Percentiles rank a stretch among this genome's conserved stretches.
Conservation (phyloP, 1,140 invertebrate genomes). For the Melitaea cinxia region DNA sequence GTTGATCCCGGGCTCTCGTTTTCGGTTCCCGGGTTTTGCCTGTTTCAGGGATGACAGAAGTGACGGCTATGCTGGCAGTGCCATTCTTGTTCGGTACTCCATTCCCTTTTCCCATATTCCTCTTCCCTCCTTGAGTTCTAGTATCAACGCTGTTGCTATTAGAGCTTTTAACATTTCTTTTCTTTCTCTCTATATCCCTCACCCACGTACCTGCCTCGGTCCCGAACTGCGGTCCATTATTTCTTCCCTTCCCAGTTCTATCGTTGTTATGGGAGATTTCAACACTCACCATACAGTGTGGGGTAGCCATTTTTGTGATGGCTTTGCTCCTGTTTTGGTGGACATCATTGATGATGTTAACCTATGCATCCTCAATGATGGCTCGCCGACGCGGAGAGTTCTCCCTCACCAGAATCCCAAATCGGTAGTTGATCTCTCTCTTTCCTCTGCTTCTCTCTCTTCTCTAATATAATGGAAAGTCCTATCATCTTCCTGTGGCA, state of each 20-base stretch:
- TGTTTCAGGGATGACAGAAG: slow-evolving; percentile 37
- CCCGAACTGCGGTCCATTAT: slow-evolving; percentile 11
- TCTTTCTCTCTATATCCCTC: slow-evolving; percentile 6
- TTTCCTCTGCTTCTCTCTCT: not conserved
- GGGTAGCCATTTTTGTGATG: slow-evolving; percentile 11
- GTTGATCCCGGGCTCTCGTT: slow-evolving; percentile 24
- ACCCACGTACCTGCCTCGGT: slow-evolving; percentile 1
- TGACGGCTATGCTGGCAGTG: slow-evolving; percentile 21
- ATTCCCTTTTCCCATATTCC: not conserved
- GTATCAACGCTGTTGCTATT: slow-evolving; percentile 19
- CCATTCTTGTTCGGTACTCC: not conserved
- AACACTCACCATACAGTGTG: slow-evolving; percentile 20
- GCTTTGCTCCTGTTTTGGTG: not conserved
- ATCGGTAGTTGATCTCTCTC: not conserved
- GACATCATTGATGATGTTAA: slow-evolving; percentile 34
- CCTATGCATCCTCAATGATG: slow-evolving; percentile 41
- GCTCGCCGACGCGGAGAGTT: too few relatives aligned
- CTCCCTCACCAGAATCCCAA: too few relatives aligned
- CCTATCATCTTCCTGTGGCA: not conserved
- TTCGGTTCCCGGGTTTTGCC: slow-evolving; percentile 32
- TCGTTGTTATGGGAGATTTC: slow-evolving; percentile 20
- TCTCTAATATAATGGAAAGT: not conserved
- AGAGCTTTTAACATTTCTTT: slow-evolving; percentile 8
- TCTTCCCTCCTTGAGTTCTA: not conserved
- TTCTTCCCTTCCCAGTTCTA: slow-evolving; percentile 9